Base-by-base conservation (phyloP, 2,888 invertebrate species). In the Taenaris catops region DNA sequence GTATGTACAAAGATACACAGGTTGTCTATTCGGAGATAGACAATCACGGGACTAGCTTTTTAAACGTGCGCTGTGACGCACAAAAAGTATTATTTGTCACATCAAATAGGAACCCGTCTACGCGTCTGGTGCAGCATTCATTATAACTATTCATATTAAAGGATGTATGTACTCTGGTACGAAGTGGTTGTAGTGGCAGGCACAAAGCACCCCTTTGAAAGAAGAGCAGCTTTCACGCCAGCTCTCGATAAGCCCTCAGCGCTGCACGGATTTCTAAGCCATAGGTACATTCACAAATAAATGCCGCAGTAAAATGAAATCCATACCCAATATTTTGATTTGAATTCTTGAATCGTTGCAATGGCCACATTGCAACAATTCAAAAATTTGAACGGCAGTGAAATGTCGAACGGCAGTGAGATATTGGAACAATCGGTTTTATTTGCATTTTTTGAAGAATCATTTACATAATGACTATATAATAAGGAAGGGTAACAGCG, bases 181-280 rank as follows among this genome's bases (percentile, higher is more conserved):
- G 49, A 70, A 80, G 78, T 71, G 69, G 63, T 66, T 63, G 62
- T 67, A 67, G 70, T 62, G 63, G 60, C 44, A 55, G 58, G 60
- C 60, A 76, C 79, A 83, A 84, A 80, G 80, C 65, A 65, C 62
- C 72, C 67, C 71, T 74, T 68, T 61, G 58, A 63, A 52, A 67
- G 65, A 66, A 67, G 74, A 68, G 78, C 48, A 49, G 55, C 75
- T 70, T 70, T 73, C 57, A 58, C 62, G 54, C 56, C 62, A 58
- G 66, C 73, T 71, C 65, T 78, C 72, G 76, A 81, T 80, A 76
- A 73, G 65, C 65, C 48, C 66, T 67, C 61, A 45, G 48, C 42
- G 53, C 50, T 28, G 27, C 38, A 40, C 33, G 10, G 37, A 37
- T 41, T 38, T 41, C 24, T 36, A 38, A 25, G 33, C 44, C 32